Evolutionary conservation across 2,888 invertebrate species (phyloP).

Genomic region (Catotricha subobsoleta): DNA sequence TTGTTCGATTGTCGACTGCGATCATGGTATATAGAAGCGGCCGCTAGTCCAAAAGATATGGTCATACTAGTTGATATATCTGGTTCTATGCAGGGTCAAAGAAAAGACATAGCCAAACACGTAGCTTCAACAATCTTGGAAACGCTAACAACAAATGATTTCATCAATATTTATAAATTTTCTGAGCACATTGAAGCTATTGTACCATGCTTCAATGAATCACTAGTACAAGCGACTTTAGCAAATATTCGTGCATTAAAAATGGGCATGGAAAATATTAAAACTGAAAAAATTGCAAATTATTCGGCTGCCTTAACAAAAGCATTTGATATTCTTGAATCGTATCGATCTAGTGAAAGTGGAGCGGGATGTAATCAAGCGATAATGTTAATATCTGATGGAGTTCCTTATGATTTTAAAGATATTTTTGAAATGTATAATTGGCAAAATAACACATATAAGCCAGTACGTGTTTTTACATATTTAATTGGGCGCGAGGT

Average conservation of each 20-base stretch:
- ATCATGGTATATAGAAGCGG: slow-evolving; percentile 95
- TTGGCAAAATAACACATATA: slow-evolving; percentile 52
- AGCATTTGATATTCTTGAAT: slow-evolving; percentile 73
- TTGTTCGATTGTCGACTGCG: slow-evolving; percentile 88
- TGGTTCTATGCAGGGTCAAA: slow-evolving; percentile 79
- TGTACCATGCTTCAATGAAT: slow-evolving; percentile 76
- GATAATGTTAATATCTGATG: slow-evolving; percentile 98
- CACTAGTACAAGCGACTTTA: slow-evolving; percentile 77
- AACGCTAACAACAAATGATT: slow-evolving; percentile 93
- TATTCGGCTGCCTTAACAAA: slow-evolving; percentile 75
- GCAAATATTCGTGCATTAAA: slow-evolving; percentile 71
- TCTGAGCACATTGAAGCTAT: slow-evolving; percentile 61
- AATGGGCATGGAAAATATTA: slow-evolving; percentile 54
- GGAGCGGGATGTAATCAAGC: slow-evolving; percentile 78
- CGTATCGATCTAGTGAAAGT: slow-evolving; percentile 32
- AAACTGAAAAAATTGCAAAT: slow-evolving; percentile 81
- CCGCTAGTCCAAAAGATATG: slow-evolving; percentile 91
- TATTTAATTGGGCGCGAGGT: slow-evolving; percentile 93
- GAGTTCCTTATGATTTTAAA: slow-evolving; percentile 85
- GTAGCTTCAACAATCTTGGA: slow-evolving; percentile 80
- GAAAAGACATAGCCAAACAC: slow-evolving; percentile 77
- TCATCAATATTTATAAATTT: slow-evolving; percentile 91
- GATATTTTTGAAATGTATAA: slow-evolving; percentile 84
- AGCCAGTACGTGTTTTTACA: slow-evolving; percentile 90
- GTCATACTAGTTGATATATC: slow-evolving; percentile 71